Percentiles rank a stretch among this genome's conserved stretches.
These are phyloP conservation scores for Vanacampus margaritifer DNA, from an alignment of 2,113 vertebrate genomes.

Conservation along the genomic window DNA sequence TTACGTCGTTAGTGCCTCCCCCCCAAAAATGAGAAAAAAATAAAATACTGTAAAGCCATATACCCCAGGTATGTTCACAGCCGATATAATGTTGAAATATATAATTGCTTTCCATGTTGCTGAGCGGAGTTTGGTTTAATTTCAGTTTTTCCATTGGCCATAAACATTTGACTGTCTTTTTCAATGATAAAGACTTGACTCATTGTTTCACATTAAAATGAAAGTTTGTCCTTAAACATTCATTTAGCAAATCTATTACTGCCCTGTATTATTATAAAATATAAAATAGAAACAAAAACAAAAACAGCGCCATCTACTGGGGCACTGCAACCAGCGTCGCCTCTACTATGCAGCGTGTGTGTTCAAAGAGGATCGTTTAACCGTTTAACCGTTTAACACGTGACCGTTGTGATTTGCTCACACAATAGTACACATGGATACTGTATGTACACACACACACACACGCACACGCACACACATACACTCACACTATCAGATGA, in stretches of 20 bases:
- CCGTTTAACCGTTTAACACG: constrained; percentile 15
- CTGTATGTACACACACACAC: constrained; percentile 5
- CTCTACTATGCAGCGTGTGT: not conserved
- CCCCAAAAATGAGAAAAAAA: too few species aligned
- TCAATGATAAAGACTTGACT: not conserved
- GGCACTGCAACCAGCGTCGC: not conserved
- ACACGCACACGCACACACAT: constrained; percentile 14
- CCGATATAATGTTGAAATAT: not conserved
- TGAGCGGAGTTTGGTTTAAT: not conserved
- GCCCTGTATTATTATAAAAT: not conserved
- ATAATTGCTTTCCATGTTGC: not conserved
- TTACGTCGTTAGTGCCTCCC: too few species aligned
- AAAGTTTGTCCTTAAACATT: not conserved
- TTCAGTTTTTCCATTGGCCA: not conserved
- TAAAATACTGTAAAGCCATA: too few species aligned
- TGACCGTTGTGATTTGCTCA: constrained; percentile 19
- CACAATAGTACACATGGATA: not conserved
- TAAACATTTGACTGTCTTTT: not conserved
- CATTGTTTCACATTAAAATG: not conserved
- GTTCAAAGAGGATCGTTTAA: constrained; percentile 3
- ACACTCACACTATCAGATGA: constrained; percentile 9
- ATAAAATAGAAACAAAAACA: not conserved
- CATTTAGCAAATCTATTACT: not conserved
- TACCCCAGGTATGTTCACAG: too few species aligned
- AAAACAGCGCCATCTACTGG: not conserved